Base-by-base conservation (phyloP, 1,140 invertebrate species). In the Atopsyche davidsoni region DNA sequence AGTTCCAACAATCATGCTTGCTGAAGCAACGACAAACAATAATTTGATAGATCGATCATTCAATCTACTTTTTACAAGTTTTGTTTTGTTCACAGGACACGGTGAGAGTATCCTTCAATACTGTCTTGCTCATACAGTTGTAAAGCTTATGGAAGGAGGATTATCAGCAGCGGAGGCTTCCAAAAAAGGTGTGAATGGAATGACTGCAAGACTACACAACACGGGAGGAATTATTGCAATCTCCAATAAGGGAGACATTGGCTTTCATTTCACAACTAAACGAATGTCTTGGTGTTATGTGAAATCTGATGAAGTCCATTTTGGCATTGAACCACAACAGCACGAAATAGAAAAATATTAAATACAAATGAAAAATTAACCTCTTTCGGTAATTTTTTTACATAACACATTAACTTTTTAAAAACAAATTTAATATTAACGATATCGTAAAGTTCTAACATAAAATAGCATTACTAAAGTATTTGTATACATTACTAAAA, bases 261-360 rank as follows among this genome's bases (percentile, higher is more conserved):
- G 80, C 4, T 70, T 79, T 40, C 64, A 70, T 46, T 87, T 84
- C 59, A 83, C 74, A 1, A 80, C 79, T 11, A 64, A 73, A 11
- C 66, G 78, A 35, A 86, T 87, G 85, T 71, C 82, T 2, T 86
- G 84, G 83, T 80, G 79, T 7, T 85, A 80, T 62, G 66, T 75
- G 2, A 70, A 74, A 43, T 69, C 72, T 7, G 68, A 69, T 49
- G 63, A 70, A 53, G 53, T 79, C 1, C 68, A 75, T 60, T 79
- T 69, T 62, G 80, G 80, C 6, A 78, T 81, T 24, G 45, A 55
- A 44, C 49, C 44, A 1, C 22, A 43, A 13, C 49, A 54, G 31
- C 48, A 55, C 14, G 40, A 48, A 13, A 21, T 36, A 0, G 46
- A 53, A 36, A 38, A 38, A 10, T 47, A 40, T 19, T n/a, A n/a